Evolutionary conservation across 2,888 invertebrate species (phyloP).

Genomic region (Drosophila cognata): DNA sequence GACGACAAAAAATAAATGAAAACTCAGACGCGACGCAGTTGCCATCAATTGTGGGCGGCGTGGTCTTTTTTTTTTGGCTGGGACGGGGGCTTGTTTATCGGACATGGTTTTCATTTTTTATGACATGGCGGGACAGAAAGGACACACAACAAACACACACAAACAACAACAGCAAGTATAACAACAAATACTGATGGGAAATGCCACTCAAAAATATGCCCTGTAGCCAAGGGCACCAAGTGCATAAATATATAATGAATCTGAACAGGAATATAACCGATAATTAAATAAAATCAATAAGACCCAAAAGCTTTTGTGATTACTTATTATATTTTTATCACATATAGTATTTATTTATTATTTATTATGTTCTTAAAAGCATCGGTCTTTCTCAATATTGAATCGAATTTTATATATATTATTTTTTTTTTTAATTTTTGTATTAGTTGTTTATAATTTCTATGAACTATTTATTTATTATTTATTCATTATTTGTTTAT

Average conservation of each 20-base stretch:
- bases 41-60: conserved; percentile 34
- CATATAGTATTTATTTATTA: not conserved
- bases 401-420: not conserved
- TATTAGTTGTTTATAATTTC: not conserved
- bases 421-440: not conserved
- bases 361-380: not conserved
- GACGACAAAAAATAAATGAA: conserved; percentile 71
- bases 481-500: not conserved
- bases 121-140: conserved; percentile 56
- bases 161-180: conserved; percentile 1
- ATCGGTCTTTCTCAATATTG: not conserved
- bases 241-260: not conserved
- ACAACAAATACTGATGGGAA: not conserved
- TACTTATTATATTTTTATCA: not conserved
- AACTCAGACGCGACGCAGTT: conserved; percentile 77
- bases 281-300: not conserved
- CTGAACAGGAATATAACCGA: not conserved
- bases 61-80: not conserved
- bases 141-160: conserved; percentile 31
- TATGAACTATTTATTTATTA: not conserved
- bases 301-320: not conserved
- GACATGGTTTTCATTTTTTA: conserved; percentile 50
- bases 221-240: conserved; percentile 1
- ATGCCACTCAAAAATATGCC: not conserved
- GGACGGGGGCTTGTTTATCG: conserved; percentile 9